A percentile compares a stretch with the other conserved stretches of the same genome.
These are phyloP conservation scores for Acleris laterana DNA, from an alignment of 2,888 invertebrate species.

Conservation along the genomic window DNA sequence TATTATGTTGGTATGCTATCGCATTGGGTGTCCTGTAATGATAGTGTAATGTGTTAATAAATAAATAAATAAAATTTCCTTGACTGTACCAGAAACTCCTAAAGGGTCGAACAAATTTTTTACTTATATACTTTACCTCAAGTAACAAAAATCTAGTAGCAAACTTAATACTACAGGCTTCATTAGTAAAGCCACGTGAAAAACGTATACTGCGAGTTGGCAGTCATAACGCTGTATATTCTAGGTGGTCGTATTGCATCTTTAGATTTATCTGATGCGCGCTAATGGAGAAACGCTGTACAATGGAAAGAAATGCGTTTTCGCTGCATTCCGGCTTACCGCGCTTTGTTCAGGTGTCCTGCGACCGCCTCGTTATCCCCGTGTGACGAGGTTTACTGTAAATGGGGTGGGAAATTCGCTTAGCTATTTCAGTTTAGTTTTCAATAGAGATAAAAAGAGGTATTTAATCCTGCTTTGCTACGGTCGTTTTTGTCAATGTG, in stretches of 20 bases:
- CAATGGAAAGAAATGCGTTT: conserved; percentile 23
- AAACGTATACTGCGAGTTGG: neutral
- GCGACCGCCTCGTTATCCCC: conserved; percentile 16
- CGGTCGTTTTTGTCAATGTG: no score
- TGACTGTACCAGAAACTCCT: no score
- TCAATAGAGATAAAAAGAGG: neutral
- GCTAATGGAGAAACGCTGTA: conserved; percentile 36
- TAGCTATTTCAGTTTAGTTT: neutral
- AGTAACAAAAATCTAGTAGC: no score
- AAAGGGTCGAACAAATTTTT: no score
- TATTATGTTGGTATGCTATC: no score
- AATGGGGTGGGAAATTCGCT: conserved; percentile 2
- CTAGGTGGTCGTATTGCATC: conserved; percentile 16
- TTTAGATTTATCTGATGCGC: conserved; percentile 21
- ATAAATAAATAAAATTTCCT: no score
- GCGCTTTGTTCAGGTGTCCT: conserved; percentile 10
- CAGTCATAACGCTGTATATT: conserved; percentile 8
- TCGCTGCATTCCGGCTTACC: conserved; percentile 26
- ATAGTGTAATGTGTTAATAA: no score
- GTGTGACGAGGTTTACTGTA: neutral
- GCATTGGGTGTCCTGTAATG: no score
- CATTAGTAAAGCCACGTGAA: neutral
- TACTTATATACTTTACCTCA: no score
- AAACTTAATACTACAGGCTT: no score
- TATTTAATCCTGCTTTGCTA: no score